Evolutionary conservation across 2,888 invertebrate genomes (phyloP).

Genomic region (Dilophus febrilis): DNA sequence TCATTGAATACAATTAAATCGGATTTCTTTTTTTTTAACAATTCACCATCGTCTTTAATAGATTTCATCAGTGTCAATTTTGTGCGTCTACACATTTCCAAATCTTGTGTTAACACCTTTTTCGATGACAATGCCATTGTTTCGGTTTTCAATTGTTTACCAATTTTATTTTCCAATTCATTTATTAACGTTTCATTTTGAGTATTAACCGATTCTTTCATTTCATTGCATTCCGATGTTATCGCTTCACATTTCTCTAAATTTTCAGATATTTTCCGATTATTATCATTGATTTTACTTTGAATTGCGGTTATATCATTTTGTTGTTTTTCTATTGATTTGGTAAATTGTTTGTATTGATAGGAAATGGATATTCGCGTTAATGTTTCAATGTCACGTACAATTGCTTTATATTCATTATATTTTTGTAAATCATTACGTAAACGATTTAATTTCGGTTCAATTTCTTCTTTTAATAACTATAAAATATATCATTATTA

Average conservation of each 20-base stretch:
- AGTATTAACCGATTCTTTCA: slow-evolving; percentile 47
- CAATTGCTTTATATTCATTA: slow-evolving; percentile 72
- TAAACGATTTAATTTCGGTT: slow-evolving; percentile 73
- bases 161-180: slow-evolving; percentile 43
- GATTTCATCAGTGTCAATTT: slow-evolving; percentile 48
- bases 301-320: slow-evolving; percentile 35
- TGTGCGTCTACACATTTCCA: slow-evolving; percentile 50
- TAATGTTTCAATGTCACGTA: slow-evolving; percentile 69
- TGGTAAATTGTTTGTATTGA: slow-evolving; percentile 30
- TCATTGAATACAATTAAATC: slow-evolving; percentile 42
- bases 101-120: slow-evolving; percentile 45
- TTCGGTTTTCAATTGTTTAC: slow-evolving; percentile 45
- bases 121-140: slow-evolving; percentile 44
- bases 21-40: slow-evolving; percentile 39
- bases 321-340: slow-evolving; percentile 34
- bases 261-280: slow-evolving; percentile 36
- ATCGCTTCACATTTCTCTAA: slow-evolving; percentile 35
- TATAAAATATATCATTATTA: slow-evolving; percentile 19
- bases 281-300: slow-evolving; percentile 39
- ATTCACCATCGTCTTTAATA: slow-evolving; percentile 47
- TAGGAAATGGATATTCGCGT: slow-evolving; percentile 39
- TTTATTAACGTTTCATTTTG: slow-evolving; percentile 48
- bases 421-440: slow-evolving; percentile 71
- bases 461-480: slow-evolving; percentile 69
- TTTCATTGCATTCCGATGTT: slow-evolving; percentile 39